These are phyloP conservation scores for Drepanosiphum platanoidis DNA, from an alignment of 2,888 invertebrate species.

Conservation along the genomic window DNA sequence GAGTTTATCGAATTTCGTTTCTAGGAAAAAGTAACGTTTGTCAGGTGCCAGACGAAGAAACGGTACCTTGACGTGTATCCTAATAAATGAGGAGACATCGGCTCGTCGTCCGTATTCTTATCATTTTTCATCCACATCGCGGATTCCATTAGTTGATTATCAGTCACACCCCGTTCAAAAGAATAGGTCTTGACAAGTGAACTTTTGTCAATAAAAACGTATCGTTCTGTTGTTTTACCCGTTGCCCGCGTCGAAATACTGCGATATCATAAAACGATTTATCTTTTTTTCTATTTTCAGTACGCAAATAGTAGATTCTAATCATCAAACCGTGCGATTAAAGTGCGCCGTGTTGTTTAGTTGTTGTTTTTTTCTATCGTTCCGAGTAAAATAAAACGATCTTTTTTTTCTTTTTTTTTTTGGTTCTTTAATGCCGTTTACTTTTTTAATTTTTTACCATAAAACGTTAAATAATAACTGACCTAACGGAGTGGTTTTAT, in stretches of 20 bases:
- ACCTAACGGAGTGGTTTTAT: not conserved
- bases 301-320: not conserved
- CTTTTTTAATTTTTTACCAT: not conserved
- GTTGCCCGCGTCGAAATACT: not conserved
- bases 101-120: not conserved
- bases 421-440: not conserved
- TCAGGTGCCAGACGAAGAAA: not conserved
- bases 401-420: not conserved
- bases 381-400: not conserved
- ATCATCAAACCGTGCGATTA: not conserved
- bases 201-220: slow-evolving; percentile 9
- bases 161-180: slow-evolving; percentile 25
- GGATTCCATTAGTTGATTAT: slow-evolving; percentile 36
- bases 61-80: not conserved
- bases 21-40: not conserved
- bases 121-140: slow-evolving; percentile 20
- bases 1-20: not conserved
- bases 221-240: not conserved
- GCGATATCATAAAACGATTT: not conserved
- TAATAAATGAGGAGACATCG: not conserved
- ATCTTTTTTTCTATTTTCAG: not conserved
- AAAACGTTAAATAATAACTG: not conserved
- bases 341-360: too few relatives aligned
- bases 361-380: not conserved
- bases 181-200: slow-evolving; percentile 21